Percentiles rank a stretch among this genome's conserved stretches.
Conservation (phyloP, 2,888 invertebrate genomes). For the Aporophyla lueneburgensis region DNA sequence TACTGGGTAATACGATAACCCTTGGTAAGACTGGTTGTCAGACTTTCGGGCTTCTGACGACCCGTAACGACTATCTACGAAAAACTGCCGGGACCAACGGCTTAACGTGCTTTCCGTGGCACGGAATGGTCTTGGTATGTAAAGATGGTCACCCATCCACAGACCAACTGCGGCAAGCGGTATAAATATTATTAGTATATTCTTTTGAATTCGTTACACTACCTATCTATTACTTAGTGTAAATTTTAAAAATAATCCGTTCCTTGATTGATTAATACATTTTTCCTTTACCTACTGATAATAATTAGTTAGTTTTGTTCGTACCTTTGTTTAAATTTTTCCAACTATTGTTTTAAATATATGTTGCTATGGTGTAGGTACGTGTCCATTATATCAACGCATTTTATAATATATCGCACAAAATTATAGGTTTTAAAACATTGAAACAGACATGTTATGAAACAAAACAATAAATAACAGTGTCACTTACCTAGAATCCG, state of each 20-base stretch:
- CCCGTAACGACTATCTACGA: too few relatives aligned
- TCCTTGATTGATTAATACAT: not conserved
- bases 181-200: too few relatives aligned
- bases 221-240: not conserved
- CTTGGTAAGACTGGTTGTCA: too few relatives aligned
- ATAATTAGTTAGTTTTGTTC: not conserved
- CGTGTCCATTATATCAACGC: not conserved
- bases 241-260: not conserved
- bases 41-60: too few relatives aligned
- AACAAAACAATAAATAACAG: not conserved
- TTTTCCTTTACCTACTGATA: not conserved
- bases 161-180: too few relatives aligned
- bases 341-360: not conserved
- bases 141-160: too few relatives aligned
- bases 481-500: constrained; percentile 47
- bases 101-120: too few relatives aligned
- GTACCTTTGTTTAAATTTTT: not conserved
- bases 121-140: too few relatives aligned
- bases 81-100: too few relatives aligned
- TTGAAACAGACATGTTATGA: not conserved
- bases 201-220: too few relatives aligned
- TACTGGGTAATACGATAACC: too few relatives aligned
- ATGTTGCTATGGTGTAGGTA: not conserved
- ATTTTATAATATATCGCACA: not conserved
- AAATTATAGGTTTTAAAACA: not conserved